These are phyloP conservation scores for Hephaestus fuliginosus DNA, from an alignment of 2,797 vertebrate genomes.

Conservation along the genomic window DNA sequence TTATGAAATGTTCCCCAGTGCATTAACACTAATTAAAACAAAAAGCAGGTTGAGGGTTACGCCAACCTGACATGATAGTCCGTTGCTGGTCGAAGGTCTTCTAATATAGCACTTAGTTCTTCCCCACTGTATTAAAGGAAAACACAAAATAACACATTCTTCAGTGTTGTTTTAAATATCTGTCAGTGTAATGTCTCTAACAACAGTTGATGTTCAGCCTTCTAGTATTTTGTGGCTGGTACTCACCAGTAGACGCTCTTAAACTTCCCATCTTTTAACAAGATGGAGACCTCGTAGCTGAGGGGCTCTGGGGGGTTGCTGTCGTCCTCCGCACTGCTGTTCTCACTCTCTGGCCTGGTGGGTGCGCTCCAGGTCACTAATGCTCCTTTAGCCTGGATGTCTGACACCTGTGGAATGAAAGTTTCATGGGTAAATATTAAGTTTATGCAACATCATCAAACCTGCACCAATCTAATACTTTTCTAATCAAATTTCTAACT, in stretches of 20 bases:
- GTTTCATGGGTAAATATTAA: slow-evolving; percentile 10
- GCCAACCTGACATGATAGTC: slow-evolving; percentile 94
- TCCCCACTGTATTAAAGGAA: slow-evolving; percentile 86
- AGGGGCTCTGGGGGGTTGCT: slow-evolving; percentile 80
- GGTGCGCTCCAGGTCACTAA: slow-evolving; percentile 90
- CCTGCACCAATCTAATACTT: neutral
- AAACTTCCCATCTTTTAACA: slow-evolving; percentile 93
- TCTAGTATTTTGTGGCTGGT: neutral
- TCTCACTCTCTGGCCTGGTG: slow-evolving; percentile 80
- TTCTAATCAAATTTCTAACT: neutral
- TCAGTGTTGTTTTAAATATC: neutral
- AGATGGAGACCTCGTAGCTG: slow-evolving; percentile 91
- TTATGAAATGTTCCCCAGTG: slow-evolving; percentile 27
- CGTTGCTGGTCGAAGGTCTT: slow-evolving; percentile 95
- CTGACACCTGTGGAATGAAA: slow-evolving; percentile 86
- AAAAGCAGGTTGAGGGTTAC: neutral
- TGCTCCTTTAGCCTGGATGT: slow-evolving; percentile 90
- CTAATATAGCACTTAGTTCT: slow-evolving; percentile 92
- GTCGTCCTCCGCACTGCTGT: slow-evolving; percentile 76
- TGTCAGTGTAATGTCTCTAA: neutral
- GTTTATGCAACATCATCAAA: slow-evolving; percentile 2
- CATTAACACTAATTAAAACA: slow-evolving; percentile 12
- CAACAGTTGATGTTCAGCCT: neutral
- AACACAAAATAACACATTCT: neutral
- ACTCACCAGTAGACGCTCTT: slow-evolving; percentile 90